Conservation (phyloP, 1,140 invertebrate genomes). For the Orchestia grillus region DNA sequence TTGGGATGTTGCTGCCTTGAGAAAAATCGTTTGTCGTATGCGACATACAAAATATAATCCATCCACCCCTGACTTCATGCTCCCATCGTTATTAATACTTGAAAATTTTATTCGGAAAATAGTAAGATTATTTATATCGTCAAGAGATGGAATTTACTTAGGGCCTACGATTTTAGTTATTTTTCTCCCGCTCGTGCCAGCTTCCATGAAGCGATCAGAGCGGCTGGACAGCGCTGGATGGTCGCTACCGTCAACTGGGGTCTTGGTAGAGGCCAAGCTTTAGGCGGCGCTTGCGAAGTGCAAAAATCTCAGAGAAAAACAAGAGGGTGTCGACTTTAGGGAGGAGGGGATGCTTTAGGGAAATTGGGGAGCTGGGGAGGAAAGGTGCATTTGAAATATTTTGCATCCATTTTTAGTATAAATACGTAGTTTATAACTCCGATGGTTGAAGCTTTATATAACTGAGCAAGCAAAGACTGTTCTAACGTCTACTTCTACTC, state of each 20-base stretch:
- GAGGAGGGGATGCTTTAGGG: not conserved
- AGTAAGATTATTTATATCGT: not conserved
- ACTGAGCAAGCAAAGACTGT: no score
- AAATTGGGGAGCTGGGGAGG: not conserved
- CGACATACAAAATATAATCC: no score
- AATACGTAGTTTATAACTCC: no score
- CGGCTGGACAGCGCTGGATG: not conserved
- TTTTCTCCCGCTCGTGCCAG: not conserved
- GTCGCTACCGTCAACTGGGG: not conserved
- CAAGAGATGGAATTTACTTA: not conserved
- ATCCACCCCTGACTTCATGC: no score
- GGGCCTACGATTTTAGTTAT: not conserved
- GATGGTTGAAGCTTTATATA: no score
- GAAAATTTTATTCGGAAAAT: no score
- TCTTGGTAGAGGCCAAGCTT: not conserved
- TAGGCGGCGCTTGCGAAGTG: not conserved
- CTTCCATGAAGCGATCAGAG: not conserved
- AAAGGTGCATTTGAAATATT: not conserved
- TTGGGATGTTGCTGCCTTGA: no score
- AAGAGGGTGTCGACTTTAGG: not conserved
- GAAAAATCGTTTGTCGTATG: no score
- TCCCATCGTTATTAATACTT: not conserved
- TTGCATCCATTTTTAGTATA: not conserved
- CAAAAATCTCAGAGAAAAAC: conserved; percentile 8
- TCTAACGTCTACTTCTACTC: no score